Base-by-base conservation (phyloP, 2,113 vertebrate genomes). In the Mesocricetus auratus region DNA sequence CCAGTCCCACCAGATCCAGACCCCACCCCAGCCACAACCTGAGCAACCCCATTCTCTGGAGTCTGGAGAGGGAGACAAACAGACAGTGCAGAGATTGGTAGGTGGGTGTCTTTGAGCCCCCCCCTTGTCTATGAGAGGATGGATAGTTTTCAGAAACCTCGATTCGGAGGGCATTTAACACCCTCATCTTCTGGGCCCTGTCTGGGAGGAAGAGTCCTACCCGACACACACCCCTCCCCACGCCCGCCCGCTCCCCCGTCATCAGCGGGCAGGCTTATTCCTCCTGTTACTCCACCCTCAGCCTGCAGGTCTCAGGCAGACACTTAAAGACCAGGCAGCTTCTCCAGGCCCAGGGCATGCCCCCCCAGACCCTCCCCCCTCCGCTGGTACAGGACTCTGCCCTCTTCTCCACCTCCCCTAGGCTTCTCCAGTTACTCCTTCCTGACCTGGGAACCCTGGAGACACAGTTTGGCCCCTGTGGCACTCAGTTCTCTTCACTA, bases 1-100 rank as follows among this genome's bases (percentile, higher is more conserved):
- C 97, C 97, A 97, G 97, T 97, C 97, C 94, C 97, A 11, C 97
- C 97, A 98, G 97, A n/a, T n/a, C 92, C 71, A 4, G 9, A 93
- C 79, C 95, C 90, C 95, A 93, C 97, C 95, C 62, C 68, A 93
- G 89, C 86, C 86, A 56, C 86, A 93, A 89, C 86, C 88, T 58
- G 36, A 86, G 74, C 69, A 88, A 86, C 96, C 91, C 96, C 62
- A 50, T 81, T 86, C 93, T 94, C 64, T 79, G 85, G 53, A 91
- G 62, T 86, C 93, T 86, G 47, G 91, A 77, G 86, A 82, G 45
- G 4, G 90, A 86, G 39, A 56, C 11, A 86, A 36, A 56, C 11
- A 56, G 53, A 24, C 47, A 88, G 16, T 36, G n/a, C 36, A 85
- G 47, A 75, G 53, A 13, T 53, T 73, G 86, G 68, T 78, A 15